These are phyloP conservation scores for Proteles cristata DNA, from an alignment of 2,113 vertebrate species.

Conservation along the genomic window DNA sequence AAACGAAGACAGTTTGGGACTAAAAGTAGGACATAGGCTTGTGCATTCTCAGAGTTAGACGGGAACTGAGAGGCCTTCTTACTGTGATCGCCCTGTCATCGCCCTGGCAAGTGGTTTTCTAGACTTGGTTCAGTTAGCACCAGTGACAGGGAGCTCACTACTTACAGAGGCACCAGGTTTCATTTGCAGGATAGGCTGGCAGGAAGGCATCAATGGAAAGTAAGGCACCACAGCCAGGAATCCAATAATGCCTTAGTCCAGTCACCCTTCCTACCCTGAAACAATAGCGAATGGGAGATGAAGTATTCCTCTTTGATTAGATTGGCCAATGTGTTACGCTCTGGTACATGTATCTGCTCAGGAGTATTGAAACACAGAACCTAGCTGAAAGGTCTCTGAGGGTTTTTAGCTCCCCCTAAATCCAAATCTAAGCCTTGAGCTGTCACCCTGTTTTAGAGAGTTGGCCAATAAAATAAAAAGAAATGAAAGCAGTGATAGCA, in stretches of 20 bases:
- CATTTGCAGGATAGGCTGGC: not conserved
- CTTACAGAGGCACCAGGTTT: not conserved
- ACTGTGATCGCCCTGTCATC: not conserved
- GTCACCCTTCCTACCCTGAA: conserved; percentile 36
- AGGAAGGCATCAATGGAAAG: conserved; percentile 49
- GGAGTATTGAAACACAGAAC: not conserved
- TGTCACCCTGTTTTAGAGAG: not conserved
- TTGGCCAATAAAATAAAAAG: not conserved
- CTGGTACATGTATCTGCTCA: not conserved
- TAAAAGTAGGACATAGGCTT: not conserved
- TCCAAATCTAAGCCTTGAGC: not conserved
- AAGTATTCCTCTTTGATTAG: not conserved
- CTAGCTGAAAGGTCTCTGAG: not conserved
- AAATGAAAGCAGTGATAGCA: not conserved
- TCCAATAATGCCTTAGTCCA: conserved; percentile 29
- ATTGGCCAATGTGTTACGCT: not conserved
- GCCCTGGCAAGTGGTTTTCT: not conserved
- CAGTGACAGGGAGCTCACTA: not conserved
- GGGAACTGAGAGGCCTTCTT: not conserved
- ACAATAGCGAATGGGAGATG: not conserved
- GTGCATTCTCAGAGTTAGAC: not conserved
- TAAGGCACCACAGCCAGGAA: not conserved
- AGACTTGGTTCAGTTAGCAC: not conserved
- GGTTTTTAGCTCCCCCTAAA: not conserved
- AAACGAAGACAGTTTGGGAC: conserved; percentile 27